Percentiles rank a stretch among this genome's conserved stretches.
Evolutionary conservation across 2,113 vertebrate genomes (phyloP).

Genomic region (Eclectus roratus): DNA sequence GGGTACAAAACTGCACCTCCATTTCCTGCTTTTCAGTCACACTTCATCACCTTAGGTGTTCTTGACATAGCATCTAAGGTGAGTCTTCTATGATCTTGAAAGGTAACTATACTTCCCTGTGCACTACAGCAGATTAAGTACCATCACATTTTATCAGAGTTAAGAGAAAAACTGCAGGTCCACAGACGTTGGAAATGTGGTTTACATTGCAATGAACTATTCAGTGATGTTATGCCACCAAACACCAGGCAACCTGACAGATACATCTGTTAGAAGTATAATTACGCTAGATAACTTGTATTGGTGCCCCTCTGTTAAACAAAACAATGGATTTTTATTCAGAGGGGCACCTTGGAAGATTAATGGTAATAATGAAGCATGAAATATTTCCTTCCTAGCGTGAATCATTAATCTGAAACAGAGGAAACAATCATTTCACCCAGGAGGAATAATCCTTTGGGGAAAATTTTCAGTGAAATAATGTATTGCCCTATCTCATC

Average conservation of each 20-base stretch:
- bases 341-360: slow-evolving; percentile 65
- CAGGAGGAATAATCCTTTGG: slow-evolving; percentile 58
- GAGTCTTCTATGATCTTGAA: background rate
- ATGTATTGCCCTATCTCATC: slow-evolving; percentile 48
- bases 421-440: slow-evolving; percentile 57
- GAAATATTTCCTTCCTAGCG: slow-evolving; percentile 56
- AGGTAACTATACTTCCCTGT: background rate
- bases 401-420: slow-evolving; percentile 46
- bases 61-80: background rate
- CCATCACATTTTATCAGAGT: background rate
- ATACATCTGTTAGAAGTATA: slow-evolving; percentile 49
- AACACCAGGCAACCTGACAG: slow-evolving; percentile 25
- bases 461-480: slow-evolving; percentile 32
- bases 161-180: background rate
- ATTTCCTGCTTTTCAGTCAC: background rate
- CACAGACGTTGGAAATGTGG: background rate
- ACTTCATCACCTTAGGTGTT: background rate
- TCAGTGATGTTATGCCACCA: slow-evolving; percentile 2
- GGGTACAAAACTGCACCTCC: background rate
- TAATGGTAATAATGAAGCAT: slow-evolving; percentile 65
- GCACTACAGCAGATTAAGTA: background rate
- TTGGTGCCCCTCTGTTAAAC: slow-evolving; percentile 41
- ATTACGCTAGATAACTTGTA: slow-evolving; percentile 46
- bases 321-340: slow-evolving; percentile 65
- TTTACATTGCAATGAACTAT: background rate